Evolutionary conservation across 2,797 vertebrate genomes (phyloP), one percentile per base, ranked within the genome.

Genomic region (Acanthurus lineatus): DNA sequence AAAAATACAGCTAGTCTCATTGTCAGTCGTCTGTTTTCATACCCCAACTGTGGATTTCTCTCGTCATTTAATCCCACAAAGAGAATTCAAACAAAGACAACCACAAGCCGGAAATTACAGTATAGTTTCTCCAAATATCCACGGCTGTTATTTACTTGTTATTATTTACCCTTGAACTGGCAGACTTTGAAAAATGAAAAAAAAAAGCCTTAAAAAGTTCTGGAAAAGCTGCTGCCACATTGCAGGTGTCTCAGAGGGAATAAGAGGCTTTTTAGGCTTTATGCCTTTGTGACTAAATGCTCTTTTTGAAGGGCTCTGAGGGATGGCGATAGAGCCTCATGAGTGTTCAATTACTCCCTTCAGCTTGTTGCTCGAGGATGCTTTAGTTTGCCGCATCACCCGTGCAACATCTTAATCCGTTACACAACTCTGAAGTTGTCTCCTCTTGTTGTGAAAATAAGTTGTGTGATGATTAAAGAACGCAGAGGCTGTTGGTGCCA

Each of bases 251-350:
- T 28, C 25, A 8, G 2, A 51, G 51, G 69, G 51, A 42, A 71
- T 87, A 84, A 88, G 79, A 74, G 54, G 81, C 82, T 89, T 88
- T 90, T 88, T 82, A 35, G 49, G 81, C 48, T 83, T 88, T 73
- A 60, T 67, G 75, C 66, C 54, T 84, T 80, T 87, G 73, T 84
- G 73, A 69, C 81, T 80, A 76, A 86, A 77, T 65, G 70, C 58
- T 82, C 16, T 66, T 73, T 81, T 72, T 3, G 15, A 60, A 11
- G 60, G 54, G 60, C 71, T 88, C 73, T 3, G 17, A 65, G 76
- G 54, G 71, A 77, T 16, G 51, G n/a, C 20, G 69, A 79, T 45
- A 56, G 61, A 35, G 42, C 45, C 70, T 76, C 64, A 59, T 70
- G 60, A 81, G 79, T 73, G 78, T 71, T 63, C 56, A 85, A 76